Percentiles rank a stretch among this genome's conserved stretches.
Conservation (phyloP, 2,113 vertebrate genomes). For the Serilophus lunatus region DNA sequence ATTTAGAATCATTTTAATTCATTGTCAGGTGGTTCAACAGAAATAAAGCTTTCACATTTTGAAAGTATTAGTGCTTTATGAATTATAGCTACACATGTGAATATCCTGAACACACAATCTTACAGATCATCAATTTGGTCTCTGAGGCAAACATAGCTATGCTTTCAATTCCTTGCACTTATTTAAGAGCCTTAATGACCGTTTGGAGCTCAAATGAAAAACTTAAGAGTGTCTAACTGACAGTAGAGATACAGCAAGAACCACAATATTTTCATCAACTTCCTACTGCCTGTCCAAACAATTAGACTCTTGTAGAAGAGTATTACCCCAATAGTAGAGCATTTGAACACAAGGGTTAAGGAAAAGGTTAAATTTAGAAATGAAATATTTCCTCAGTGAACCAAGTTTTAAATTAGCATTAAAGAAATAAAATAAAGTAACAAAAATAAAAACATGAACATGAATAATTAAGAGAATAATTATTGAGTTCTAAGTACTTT, state of each 20-base stretch:
- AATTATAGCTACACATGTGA: neutral
- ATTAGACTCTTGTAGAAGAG: neutral
- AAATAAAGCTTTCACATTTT: neutral
- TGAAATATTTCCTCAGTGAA: neutral
- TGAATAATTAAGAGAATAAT: neutral
- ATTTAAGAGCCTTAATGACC: neutral
- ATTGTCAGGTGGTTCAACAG: neutral
- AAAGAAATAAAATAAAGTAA: neutral
- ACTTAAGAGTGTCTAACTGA: neutral
- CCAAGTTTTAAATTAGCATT: neutral
- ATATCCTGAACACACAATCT: neutral
- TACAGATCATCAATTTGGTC: neutral
- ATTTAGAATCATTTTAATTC: neutral
- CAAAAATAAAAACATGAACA: neutral
- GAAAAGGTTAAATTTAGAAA: neutral
- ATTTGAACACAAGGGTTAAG: neutral
- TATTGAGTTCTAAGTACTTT: neutral
- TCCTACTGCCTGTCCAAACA: neutral
- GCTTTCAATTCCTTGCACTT: neutral
- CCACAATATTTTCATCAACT: neutral
- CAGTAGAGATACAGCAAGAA: neutral
- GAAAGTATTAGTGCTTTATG: neutral
- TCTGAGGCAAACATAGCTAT: neutral
- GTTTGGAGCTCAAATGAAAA: neutral
- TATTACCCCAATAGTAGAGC: neutral